Conservation (phyloP, 2,888 invertebrate genomes). For the Tyria jacobaeae region DNA sequence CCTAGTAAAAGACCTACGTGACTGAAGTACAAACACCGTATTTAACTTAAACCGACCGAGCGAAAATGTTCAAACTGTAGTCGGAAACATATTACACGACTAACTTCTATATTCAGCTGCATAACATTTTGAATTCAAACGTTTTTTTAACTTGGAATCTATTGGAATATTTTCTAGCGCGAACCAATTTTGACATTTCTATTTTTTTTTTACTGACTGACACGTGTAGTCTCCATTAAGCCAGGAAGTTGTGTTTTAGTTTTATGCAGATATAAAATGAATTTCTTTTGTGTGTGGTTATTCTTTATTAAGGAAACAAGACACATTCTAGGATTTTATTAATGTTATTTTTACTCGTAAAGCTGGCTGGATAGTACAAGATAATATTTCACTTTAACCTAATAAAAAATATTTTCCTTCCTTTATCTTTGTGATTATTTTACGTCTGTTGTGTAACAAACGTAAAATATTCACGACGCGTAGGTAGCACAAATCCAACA, state of each 20-base stretch:
- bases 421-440: not conserved
- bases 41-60: slow-evolving; percentile 52
- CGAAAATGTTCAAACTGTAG: slow-evolving; percentile 45
- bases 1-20: slow-evolving; percentile 65
- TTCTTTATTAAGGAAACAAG: slow-evolving; percentile 49
- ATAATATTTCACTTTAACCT: slow-evolving; percentile 2
- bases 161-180: slow-evolving; percentile 53
- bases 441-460: too few relatives aligned
- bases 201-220: slow-evolving; percentile 45
- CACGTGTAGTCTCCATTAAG: slow-evolving; percentile 44
- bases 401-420: not conserved
- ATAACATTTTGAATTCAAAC: slow-evolving; percentile 45
- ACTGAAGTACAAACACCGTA: slow-evolving; percentile 50
- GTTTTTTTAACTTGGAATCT: slow-evolving; percentile 55
- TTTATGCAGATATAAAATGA: slow-evolving; percentile 55
- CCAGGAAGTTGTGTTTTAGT: slow-evolving; percentile 49
- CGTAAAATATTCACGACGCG: slow-evolving; percentile 26
- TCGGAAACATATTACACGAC: slow-evolving; percentile 31
- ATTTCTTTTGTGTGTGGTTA: slow-evolving; percentile 46
- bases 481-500: slow-evolving; percentile 34
- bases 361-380: slow-evolving; percentile 18
- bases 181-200: slow-evolving; percentile 52
- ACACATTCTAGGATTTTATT: slow-evolving; percentile 37
- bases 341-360: slow-evolving; percentile 31
- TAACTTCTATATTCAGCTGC: slow-evolving; percentile 43